Conservation (phyloP, 1,140 invertebrate species). For the Cotesia chilonis region DNA sequence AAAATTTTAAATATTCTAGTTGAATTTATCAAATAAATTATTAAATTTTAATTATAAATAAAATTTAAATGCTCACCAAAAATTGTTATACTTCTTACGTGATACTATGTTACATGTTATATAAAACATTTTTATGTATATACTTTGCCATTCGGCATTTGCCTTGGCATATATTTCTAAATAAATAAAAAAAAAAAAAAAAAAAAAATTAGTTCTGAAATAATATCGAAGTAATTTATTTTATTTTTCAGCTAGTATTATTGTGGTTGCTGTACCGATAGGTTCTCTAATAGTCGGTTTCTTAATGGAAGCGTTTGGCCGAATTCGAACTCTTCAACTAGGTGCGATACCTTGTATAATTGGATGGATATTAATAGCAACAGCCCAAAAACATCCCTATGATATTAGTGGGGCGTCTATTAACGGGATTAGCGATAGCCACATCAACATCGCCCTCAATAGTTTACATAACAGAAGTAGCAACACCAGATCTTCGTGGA, state of each 20-base stretch:
- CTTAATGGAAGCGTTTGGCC: slow-evolving; percentile 71
- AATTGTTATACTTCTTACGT: too few species aligned
- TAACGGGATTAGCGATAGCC: slow-evolving; percentile 70
- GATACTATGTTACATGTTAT: too few species aligned
- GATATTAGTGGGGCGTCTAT: slow-evolving; percentile 71
- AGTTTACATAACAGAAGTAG: slow-evolving; percentile 72
- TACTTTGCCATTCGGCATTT: too few species aligned
- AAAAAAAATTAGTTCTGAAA: too few species aligned
- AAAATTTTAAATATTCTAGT: too few species aligned
- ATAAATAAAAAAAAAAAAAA: too few species aligned
- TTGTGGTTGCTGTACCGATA: slow-evolving; percentile 67
- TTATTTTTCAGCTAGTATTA: slow-evolving; percentile 66
- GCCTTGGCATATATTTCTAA: too few species aligned
- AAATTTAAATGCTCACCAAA: too few species aligned
- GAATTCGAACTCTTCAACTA: slow-evolving; percentile 71
- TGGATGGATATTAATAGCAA: slow-evolving; percentile 72
- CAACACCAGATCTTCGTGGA: slow-evolving; percentile 68
- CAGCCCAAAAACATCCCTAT: slow-evolving; percentile 59
- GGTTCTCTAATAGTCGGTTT: slow-evolving; percentile 68
- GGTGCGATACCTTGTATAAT: slow-evolving; percentile 69
- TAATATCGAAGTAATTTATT: slow-evolving; percentile 2
- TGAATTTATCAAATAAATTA: too few species aligned
- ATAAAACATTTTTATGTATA: too few species aligned
- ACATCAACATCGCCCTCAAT: slow-evolving; percentile 69
- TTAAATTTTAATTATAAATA: too few species aligned